Percentiles rank a stretch among this genome's conserved stretches.
These are phyloP conservation scores for Meghimatium bilineatum DNA, from an alignment of 2,888 invertebrate species.

Conservation along the genomic window DNA sequence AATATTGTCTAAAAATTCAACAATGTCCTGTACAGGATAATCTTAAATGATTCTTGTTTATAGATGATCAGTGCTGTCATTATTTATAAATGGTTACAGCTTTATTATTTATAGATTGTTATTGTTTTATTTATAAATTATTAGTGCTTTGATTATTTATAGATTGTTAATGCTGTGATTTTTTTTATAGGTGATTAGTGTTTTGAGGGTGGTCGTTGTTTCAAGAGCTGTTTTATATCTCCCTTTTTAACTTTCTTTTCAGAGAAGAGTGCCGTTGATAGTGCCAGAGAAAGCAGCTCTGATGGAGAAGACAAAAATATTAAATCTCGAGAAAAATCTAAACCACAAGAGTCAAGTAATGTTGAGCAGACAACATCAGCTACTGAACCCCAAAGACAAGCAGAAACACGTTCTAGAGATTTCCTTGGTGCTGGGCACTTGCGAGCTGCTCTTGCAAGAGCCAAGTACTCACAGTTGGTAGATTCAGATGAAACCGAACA, in stretches of 20 bases:
- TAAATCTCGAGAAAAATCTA: conserved; percentile 24
- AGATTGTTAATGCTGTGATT: no score
- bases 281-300: conserved; percentile 15
- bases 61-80: no score
- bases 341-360: conserved; percentile 16
- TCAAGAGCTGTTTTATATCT: background rate
- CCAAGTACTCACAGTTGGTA: conserved; percentile 86
- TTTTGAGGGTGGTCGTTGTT: no score
- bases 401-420: conserved; percentile 50
- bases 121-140: no score
- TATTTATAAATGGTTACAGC: no score
- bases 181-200: no score
- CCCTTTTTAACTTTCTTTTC: background rate
- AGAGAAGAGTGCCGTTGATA: conserved; percentile 13
- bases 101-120: no score
- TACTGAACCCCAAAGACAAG: conserved; percentile 2
- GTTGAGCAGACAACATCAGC: background rate
- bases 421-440: conserved; percentile 54
- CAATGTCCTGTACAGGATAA: no score
- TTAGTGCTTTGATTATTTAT: no score
- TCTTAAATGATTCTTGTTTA: no score
- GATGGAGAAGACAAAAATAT: conserved; percentile 27
- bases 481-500: conserved; percentile 74
- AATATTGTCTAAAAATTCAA: no score
- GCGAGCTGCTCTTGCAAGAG: conserved; percentile 78